A percentile compares a stretch with the other conserved stretches of the same genome.
Evolutionary conservation across 2,888 invertebrate species (phyloP).

Genomic region (Pemphredon lugubris): DNA sequence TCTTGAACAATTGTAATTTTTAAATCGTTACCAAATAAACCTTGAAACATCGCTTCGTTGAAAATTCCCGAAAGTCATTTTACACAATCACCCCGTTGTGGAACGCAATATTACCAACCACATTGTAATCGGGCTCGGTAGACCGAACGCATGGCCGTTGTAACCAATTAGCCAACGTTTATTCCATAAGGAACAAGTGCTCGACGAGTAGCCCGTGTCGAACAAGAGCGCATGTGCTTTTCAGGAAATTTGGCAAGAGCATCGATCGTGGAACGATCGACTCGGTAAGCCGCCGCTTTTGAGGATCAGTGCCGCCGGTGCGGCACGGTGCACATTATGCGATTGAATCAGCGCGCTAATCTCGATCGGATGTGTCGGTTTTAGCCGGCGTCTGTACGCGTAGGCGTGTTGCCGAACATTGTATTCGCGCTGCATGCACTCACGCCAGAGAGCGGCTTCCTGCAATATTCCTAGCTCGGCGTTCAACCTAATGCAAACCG

Average conservation of each 20-base stretch:
- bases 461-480: constrained; percentile 27
- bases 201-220: background rate
- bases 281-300: constrained; percentile 37
- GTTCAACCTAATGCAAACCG: constrained; percentile 16
- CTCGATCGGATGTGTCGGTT: constrained; percentile 42
- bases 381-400: constrained; percentile 15
- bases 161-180: too few species aligned
- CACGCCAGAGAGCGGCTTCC: background rate
- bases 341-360: constrained; percentile 52
- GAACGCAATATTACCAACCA: too few species aligned
- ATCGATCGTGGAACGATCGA: constrained; percentile 40
- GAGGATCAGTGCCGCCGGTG: constrained; percentile 32
- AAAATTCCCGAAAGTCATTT: too few species aligned
- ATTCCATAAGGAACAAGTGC: constrained; percentile 2
- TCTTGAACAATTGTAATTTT: too few species aligned
- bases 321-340: constrained; percentile 42
- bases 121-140: too few species aligned
- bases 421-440: constrained; percentile 15
- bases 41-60: too few species aligned
- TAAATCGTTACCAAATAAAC: too few species aligned
- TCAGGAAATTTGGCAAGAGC: constrained; percentile 9
- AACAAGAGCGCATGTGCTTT: background rate
- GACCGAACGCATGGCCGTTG: too few species aligned
- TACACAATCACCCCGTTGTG: too few species aligned
- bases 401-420: constrained; percentile 25